Evolutionary conservation across 2,797 vertebrate species (phyloP).

Genomic region (Esox masquinongy): DNA sequence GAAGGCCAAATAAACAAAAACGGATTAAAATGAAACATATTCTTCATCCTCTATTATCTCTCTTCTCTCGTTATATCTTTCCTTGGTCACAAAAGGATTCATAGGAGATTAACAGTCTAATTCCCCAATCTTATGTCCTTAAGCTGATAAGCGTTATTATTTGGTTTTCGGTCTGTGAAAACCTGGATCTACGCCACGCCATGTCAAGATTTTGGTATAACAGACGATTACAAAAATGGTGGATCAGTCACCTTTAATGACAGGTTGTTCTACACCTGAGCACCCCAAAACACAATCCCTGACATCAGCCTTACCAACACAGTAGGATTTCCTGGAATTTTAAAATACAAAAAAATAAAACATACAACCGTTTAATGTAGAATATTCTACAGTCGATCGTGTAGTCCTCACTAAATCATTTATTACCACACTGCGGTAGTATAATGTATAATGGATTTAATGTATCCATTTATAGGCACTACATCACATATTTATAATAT

Average conservation of each 20-base stretch:
- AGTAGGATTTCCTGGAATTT: no score
- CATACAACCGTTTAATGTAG: no score
- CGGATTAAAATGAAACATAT: neutral
- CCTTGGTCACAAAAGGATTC: constrained; percentile 36
- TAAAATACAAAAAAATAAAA: no score
- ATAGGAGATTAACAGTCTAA: constrained; percentile 39
- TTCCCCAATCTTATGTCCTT: constrained; percentile 25
- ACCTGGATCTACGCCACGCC: constrained; percentile 28
- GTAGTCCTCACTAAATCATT: no score
- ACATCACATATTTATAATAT: no score
- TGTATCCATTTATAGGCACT: no score
- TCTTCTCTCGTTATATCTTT: constrained; percentile 14
- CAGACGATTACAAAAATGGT: constrained; percentile 44
- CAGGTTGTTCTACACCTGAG: neutral
- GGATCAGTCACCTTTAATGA: constrained; percentile 43
- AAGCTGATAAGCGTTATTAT: constrained; percentile 40
- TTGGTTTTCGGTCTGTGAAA: constrained; percentile 29
- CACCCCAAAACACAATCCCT: neutral
- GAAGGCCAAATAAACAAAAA: neutral
- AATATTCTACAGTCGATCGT: no score
- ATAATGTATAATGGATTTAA: no score
- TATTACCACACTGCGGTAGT: no score
- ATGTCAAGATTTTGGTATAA: constrained; percentile 31
- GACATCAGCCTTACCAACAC: no score
- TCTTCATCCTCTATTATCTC: neutral